These are phyloP conservation scores for Diachasma alloeum DNA, from an alignment of 1,140 invertebrate genomes.

Conservation along the genomic window DNA sequence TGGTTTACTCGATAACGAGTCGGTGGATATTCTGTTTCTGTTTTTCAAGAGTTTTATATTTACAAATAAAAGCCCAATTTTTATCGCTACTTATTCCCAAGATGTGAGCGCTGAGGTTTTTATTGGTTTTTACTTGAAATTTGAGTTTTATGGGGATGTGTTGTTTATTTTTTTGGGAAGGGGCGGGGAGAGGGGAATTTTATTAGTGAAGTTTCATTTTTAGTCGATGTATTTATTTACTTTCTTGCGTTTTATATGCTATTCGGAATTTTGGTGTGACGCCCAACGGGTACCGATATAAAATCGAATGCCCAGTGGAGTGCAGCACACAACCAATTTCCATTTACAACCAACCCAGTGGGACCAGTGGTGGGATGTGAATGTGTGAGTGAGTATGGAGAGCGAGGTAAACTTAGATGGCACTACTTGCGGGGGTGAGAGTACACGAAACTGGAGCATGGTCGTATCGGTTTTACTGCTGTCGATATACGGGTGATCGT, in stretches of 20 bases:
- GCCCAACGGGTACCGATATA: background rate
- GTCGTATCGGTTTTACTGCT: background rate
- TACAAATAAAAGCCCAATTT: background rate
- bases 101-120: background rate
- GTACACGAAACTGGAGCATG: conserved; percentile 2
- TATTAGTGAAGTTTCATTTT: conserved; percentile 1
- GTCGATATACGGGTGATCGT: background rate
- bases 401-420: background rate
- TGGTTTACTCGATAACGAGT: conserved; percentile 4
- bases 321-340: conserved; percentile 5
- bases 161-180: background rate
- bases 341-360: conserved; percentile 7
- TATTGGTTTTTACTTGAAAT: conserved; percentile 5
- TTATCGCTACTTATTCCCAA: background rate
- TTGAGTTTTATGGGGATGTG: background rate
- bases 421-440: background rate
- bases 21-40: background rate
- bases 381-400: background rate
- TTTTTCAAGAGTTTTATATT: background rate
- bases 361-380: background rate
- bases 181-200: background rate
- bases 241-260: background rate
- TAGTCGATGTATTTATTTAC: background rate
- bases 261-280: background rate
- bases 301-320: background rate